Evolutionary conservation across 2,888 invertebrate species (phyloP), one percentile per base, ranked within the genome.

Genomic region (Hydropsyche betteni): DNA sequence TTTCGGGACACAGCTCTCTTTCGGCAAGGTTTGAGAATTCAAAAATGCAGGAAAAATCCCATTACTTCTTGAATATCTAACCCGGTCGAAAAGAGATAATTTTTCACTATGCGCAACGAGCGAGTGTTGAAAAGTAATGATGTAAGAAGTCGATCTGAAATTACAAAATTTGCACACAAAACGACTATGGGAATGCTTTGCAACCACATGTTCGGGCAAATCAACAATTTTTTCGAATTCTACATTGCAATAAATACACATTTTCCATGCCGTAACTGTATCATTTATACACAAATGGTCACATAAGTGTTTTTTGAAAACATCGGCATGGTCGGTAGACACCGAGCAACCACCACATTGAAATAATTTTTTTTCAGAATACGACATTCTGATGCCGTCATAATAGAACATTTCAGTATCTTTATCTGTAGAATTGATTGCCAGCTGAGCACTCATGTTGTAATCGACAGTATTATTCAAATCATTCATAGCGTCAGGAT

Each of bases 161-260:
- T 93, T 90, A 81, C 94, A 94, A 79, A 88, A 86, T 4, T 84
- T 85, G 81, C 94, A 94, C 44, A 90, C 89, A 80, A 84, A 92
- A 38, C 86, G 85, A 80, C 92, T 91, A 74, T 86, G 84, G 0
- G 87, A 88, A 81, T 94, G 93, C 51, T 85, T 85, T 36, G 88
- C 87, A 69, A 90, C 87, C 12, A 92, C 87, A 81, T 93, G 93
- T 72, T 85, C 83, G 58, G 88, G 86, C 80, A 91, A 16, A 16
- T 5, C 8, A 4, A n/a, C 5, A 5, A 7, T 36, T 12, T n/a
- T 14, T 7, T 4, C 4, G 36, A 38, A 44, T 14, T 14, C 33
- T 38, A 0, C 4, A 5, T 38, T 58, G 12, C 72, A 72, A 72
- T 72, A 72, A 16, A 61, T 16, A 14, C 72, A 72, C 6, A n/a